These are phyloP conservation scores for Anhinga rufa DNA, from an alignment of 2,113 vertebrate genomes.

Conservation along the genomic window DNA sequence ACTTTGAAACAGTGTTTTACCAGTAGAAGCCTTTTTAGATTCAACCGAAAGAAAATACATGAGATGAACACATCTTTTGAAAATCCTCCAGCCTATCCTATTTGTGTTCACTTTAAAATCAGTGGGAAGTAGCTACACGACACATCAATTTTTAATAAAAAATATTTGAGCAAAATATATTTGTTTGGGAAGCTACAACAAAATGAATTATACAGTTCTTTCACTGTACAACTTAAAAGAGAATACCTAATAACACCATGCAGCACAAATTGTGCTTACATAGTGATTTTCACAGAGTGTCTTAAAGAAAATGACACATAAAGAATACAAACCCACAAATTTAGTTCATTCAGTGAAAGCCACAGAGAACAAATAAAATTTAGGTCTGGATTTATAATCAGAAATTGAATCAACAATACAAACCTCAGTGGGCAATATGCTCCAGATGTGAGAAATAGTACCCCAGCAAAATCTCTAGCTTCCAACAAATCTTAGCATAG, in stretches of 20 bases:
- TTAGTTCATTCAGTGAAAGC: constrained; percentile 22
- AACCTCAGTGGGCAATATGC: not conserved
- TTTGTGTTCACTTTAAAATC: constrained; percentile 20
- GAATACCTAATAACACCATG: constrained; percentile 54
- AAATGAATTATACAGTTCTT: constrained; percentile 54
- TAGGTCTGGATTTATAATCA: constrained; percentile 6
- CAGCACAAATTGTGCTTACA: constrained; percentile 13
- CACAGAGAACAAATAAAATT: constrained; percentile 37
- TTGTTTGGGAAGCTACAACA: constrained; percentile 42
- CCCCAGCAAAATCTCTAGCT: not conserved
- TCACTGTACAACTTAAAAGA: constrained; percentile 29
- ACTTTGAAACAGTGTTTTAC: not conserved
- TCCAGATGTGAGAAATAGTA: constrained; percentile 17
- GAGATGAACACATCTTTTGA: not conserved
- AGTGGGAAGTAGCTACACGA: not conserved
- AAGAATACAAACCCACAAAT: constrained; percentile 34
- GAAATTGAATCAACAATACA: constrained; percentile 16
- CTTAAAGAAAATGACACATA: constrained; percentile 49
- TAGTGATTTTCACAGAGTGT: constrained; percentile 56
- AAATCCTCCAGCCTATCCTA: not conserved
- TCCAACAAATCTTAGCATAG: not conserved
- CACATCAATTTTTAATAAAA: constrained; percentile 38
- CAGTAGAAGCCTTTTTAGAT: not conserved
- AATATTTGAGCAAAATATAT: constrained; percentile 48
- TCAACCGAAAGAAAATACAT: not conserved